These are phyloP conservation scores for Coregonus ussuriensis DNA, from an alignment of 2,797 vertebrate genomes.

Conservation along the genomic window DNA sequence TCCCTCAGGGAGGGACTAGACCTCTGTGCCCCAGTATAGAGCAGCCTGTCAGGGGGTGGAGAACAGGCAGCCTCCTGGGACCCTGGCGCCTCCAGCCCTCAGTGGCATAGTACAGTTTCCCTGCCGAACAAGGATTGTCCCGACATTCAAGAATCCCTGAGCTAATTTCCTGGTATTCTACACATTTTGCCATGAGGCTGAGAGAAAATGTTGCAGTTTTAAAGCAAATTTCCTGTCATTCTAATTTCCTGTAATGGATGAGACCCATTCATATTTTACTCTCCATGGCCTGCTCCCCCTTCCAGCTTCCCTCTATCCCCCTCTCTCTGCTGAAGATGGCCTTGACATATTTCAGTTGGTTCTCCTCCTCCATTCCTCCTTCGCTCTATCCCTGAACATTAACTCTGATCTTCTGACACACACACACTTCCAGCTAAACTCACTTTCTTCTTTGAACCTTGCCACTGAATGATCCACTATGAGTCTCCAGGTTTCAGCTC, in stretches of 20 bases:
- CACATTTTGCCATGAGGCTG: no score
- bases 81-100: neutral
- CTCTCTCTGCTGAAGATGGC: neutral
- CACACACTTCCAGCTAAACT: neutral
- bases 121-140: no score
- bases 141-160: no score
- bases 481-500: neutral
- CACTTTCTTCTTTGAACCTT: neutral
- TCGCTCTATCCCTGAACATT: neutral
- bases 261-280: neutral
- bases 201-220: no score
- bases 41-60: slow-evolving; percentile 40
- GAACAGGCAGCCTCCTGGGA: slow-evolving; percentile 31
- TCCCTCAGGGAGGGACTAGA: slow-evolving; percentile 3
- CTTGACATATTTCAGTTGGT: neutral
- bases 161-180: no score
- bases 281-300: neutral
- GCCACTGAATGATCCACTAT: neutral
- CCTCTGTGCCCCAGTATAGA: slow-evolving; percentile 11
- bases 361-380: neutral
- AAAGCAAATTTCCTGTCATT: no score
- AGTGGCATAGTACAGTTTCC: no score
- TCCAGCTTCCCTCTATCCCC: neutral
- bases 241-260: no score
- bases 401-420: no score